Evolutionary conservation across 53 echinoderm and acorn worm genomes (phyloP).

Genomic region (Echinarachnius parma): DNA sequence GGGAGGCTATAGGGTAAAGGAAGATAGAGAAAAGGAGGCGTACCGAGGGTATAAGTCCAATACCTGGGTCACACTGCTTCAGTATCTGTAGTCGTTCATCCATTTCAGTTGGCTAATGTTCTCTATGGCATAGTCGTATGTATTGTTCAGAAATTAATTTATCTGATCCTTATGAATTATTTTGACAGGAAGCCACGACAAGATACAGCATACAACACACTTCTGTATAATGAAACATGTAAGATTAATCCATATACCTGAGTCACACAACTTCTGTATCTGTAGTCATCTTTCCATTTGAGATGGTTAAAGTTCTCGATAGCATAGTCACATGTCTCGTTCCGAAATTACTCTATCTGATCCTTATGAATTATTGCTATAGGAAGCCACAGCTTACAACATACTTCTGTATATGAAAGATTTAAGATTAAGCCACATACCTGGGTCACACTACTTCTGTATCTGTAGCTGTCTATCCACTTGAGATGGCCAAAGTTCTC

Average conservation of each 20-base stretch:
- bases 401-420: too few relatives aligned
- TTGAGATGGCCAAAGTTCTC: conserved; percentile 58
- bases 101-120: conserved; percentile 65
- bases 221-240: too few relatives aligned
- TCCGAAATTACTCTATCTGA: conserved; percentile 57
- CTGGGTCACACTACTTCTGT: conserved; percentile 69
- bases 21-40: too few relatives aligned
- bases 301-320: conserved; percentile 60
- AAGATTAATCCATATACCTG: too few relatives aligned
- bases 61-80: conserved; percentile 80
- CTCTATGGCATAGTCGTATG: conserved; percentile 65
- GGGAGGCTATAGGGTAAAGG: too few relatives aligned
- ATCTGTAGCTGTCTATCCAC: conserved; percentile 73
- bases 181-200: too few relatives aligned
- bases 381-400: too few relatives aligned
- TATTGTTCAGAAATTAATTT: conserved; percentile 70
- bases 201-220: too few relatives aligned
- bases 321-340: conserved; percentile 69
- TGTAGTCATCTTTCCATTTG: conserved; percentile 69
- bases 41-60: too few relatives aligned
- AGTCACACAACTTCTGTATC: conserved; percentile 71
- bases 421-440: too few relatives aligned
- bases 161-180: conserved; percentile 37
- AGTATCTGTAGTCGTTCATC: conserved; percentile 64
- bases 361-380: too few relatives aligned